These are phyloP conservation scores for Campylomormyrus tamandua DNA, from an alignment of 2,113 vertebrate genomes.

Conservation along the genomic window DNA sequence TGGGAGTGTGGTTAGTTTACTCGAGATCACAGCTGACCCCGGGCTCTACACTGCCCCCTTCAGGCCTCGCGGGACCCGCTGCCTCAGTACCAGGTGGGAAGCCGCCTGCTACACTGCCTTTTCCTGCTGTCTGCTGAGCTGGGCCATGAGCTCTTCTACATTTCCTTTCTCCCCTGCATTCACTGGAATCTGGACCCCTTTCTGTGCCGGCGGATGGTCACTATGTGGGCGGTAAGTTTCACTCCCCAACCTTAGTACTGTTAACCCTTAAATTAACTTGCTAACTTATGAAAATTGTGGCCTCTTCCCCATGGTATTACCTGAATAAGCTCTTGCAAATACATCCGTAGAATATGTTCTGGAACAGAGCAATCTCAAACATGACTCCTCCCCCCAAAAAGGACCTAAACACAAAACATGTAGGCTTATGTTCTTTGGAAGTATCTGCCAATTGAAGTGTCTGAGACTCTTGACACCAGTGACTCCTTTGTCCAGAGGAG, in stretches of 20 bases:
- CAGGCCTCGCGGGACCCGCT: slow-evolving; percentile 37
- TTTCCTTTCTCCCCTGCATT: slow-evolving; percentile 81
- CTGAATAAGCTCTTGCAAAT: background rate
- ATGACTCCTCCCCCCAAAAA: background rate
- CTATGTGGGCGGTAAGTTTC: slow-evolving; percentile 80
- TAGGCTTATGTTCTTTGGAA: background rate
- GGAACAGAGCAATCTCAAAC: background rate
- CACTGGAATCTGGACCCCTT: slow-evolving; percentile 88
- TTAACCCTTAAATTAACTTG: background rate
- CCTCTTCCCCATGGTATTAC: background rate
- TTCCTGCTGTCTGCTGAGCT: slow-evolving; percentile 79
- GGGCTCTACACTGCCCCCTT: background rate
- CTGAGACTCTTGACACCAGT: background rate
- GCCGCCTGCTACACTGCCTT: slow-evolving; percentile 76
- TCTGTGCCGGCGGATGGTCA: slow-evolving; percentile 77
- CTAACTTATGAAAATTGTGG: background rate
- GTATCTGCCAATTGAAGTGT: background rate
- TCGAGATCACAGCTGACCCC: background rate
- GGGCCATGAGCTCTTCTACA: slow-evolving; percentile 89
- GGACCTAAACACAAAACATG: background rate
- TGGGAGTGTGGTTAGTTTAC: background rate
- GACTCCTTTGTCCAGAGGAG: background rate
- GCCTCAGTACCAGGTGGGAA: slow-evolving; percentile 75
- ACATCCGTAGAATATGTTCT: background rate
- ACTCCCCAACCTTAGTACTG: background rate